Evolutionary conservation across 1,140 invertebrate genomes (phyloP), one percentile per base, ranked within the genome.

Genomic region (Gyrodactylus bullatarudis): DNA sequence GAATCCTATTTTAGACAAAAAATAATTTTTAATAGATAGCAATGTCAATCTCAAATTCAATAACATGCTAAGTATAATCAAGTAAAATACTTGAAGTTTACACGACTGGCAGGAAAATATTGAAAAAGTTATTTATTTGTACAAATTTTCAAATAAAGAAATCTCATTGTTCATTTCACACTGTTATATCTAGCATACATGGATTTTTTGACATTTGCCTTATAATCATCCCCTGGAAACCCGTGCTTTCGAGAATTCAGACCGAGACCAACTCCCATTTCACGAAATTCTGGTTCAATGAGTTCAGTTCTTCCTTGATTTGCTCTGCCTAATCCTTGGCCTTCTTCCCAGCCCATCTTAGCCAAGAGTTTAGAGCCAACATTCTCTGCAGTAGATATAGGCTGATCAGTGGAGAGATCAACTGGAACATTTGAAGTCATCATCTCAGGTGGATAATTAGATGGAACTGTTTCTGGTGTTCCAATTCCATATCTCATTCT

Each of bases 261-360:
- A 84, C 85, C 83, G 80, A 79, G 75, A 75, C 79, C 81, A 68
- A 78, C 79, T 71, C 75, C 77, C 23, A 73, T 76, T 76, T 76
- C 76, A 25, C 80, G 74, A 22, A 74, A 27, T 26, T 70, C 81
- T 77, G 87, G 87, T 82, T 91, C 87, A 75, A 94, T 88, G 71
- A 91, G 91, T 70, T 86, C 87, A 2, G 89, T 89, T 76, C 89
- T 84, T n/a, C 92, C 92, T 82, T 96, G 91, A 78, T 90, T 89
- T 26, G 85, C 84, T 78, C 88, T 89, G 1, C 93, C 94, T 19
- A 97, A 81, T 0, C 94, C 94, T 84, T 89, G 86, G 0, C 93
- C 94, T 79, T 91, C 88, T 1, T 86, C 87, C 93, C 94, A 98
- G 2, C 72, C 72, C 93, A 97, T 97, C 81, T 92, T 95, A 81